phyloP scores from a whole-genome alignment of 2,113 vertebrate genomes.

The Hemiprocne comata region DNA sequence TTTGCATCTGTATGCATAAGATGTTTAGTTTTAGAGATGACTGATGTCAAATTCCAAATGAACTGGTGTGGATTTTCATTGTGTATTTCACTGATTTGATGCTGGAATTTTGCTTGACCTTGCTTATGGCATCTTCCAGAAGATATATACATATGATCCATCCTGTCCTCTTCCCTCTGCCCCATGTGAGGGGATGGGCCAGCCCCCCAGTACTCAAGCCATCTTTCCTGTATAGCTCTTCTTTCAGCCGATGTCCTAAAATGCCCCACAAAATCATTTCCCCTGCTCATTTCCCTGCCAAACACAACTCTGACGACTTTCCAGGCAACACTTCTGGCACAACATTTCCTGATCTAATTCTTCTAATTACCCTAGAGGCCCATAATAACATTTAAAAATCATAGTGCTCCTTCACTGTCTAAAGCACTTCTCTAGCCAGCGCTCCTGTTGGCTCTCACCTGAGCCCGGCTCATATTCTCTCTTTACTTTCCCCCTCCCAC shows the following conservation, averaged over 20 bases:
- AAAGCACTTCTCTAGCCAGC: neutral
- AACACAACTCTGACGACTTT: constrained; percentile 1
- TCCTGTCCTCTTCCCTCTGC: neutral
- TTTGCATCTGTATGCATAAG: neutral
- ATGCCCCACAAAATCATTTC: neutral
- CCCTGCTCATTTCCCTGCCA: neutral
- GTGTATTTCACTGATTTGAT: neutral
- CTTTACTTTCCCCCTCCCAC: neutral
- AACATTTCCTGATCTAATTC: constrained; percentile 48
- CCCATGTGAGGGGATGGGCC: neutral
- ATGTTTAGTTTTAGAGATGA: neutral
- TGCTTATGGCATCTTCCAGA: neutral
- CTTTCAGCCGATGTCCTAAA: neutral
- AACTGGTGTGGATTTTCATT: neutral
- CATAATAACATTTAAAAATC: constrained; percentile 30
- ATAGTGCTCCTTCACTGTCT: neutral
- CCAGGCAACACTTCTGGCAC: constrained; percentile 2
- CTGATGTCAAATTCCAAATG: neutral
- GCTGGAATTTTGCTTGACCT: neutral
- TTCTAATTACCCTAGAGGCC: constrained; percentile 11
- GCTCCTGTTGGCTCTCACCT: neutral
- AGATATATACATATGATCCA: neutral
- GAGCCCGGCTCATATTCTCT: neutral
- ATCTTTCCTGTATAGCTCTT: neutral
- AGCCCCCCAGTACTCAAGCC: neutral